Percentiles rank a stretch among this genome's conserved stretches.
phyloP scores from a whole-genome alignment of 2,888 invertebrate genomes.

The Ceramica pisi region DNA sequence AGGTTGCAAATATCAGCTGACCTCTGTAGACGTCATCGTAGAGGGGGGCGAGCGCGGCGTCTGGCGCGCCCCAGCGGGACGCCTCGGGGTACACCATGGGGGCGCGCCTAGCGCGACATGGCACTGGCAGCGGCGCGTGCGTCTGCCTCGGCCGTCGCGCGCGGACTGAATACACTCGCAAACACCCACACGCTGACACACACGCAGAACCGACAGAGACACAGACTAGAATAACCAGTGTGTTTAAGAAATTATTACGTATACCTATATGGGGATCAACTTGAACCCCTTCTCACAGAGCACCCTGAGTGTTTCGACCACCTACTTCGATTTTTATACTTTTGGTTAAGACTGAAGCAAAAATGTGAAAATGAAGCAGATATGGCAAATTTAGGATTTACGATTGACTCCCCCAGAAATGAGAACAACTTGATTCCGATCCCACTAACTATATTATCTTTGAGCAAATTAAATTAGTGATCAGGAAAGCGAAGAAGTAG shows the following conservation, averaged over 20 bases:
- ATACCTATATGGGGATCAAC: conserved; percentile 18
- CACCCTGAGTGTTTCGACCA: conserved; percentile 23
- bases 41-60: conserved; percentile 92
- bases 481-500: not conserved
- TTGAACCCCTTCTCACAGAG: conserved; percentile 21
- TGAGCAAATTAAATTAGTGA: not conserved
- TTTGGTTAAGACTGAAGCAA: conserved; percentile 5
- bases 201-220: conserved; percentile 34
- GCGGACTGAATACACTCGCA: conserved; percentile 78
- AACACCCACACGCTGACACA: conserved; percentile 59
- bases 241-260: conserved; percentile 40
- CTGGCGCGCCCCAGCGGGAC: conserved; percentile 91
- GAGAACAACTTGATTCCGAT: not conserved
- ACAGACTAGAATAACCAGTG: conserved; percentile 62
- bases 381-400: not conserved
- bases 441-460: not conserved
- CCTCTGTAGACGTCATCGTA: conserved; percentile 93
- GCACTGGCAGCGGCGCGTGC: conserved; percentile 82
- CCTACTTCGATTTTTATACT: conserved; percentile 27
- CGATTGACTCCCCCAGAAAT: not conserved
- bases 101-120: conserved; percentile 84
- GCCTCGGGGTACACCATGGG: conserved; percentile 92
- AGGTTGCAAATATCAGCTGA: conserved; percentile 86
- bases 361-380: not conserved
- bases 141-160: conserved; percentile 86